These are phyloP conservation scores for Plotosus lineatus DNA, from an alignment of 2,113 vertebrate species.

Conservation along the genomic window DNA sequence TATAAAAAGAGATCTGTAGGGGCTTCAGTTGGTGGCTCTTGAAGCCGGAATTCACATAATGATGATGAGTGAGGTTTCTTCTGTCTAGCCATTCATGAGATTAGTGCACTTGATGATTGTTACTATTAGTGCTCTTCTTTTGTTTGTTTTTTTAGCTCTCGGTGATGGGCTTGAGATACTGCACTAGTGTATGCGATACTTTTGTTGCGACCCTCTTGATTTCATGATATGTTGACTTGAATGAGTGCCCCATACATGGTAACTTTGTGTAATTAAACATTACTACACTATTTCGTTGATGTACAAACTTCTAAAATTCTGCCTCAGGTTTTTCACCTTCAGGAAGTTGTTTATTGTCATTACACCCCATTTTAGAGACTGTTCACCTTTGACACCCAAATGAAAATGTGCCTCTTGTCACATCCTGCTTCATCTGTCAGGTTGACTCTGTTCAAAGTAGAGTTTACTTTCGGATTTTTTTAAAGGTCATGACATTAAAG, in stretches of 20 bases:
- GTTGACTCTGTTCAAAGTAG: background rate
- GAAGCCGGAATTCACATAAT: slow-evolving; percentile 23
- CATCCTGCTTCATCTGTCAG: background rate
- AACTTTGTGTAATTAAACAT: background rate
- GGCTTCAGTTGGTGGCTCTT: background rate
- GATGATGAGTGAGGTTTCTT: slow-evolving; percentile 34
- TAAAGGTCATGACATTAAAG: slow-evolving; percentile 15
- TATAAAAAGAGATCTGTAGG: slow-evolving; percentile 8
- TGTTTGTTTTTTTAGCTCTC: background rate
- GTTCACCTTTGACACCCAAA: background rate
- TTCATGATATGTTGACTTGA: background rate
- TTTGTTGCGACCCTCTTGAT: background rate
- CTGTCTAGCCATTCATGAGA: slow-evolving; percentile 33
- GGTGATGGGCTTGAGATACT: background rate
- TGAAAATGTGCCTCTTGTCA: background rate
- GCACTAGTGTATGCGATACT: background rate
- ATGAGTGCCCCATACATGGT: background rate
- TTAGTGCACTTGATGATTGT: background rate
- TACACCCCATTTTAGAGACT: background rate
- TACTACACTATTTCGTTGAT: background rate
- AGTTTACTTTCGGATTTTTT: background rate
- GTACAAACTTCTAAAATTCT: background rate
- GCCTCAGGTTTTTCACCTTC: background rate
- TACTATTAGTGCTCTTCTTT: slow-evolving; percentile 1
- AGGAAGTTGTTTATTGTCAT: background rate